These are phyloP conservation scores for Riparia riparia DNA, from an alignment of 2,113 vertebrate genomes.

Conservation along the genomic window DNA sequence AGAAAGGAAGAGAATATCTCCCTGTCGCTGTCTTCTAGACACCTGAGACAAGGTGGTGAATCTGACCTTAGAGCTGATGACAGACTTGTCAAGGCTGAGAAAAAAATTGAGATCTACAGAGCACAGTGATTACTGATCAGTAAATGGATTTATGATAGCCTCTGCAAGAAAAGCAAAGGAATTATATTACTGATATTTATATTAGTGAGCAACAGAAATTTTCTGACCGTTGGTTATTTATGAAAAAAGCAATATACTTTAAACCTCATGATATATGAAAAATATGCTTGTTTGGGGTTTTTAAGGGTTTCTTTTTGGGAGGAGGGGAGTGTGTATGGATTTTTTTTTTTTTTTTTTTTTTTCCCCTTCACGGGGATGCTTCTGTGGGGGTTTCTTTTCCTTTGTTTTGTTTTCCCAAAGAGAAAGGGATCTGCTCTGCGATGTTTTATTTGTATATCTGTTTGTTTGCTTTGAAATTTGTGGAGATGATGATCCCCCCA, in stretches of 20 bases:
- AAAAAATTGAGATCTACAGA: neutral
- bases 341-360: rapidly evolving
- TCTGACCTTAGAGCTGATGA: neutral
- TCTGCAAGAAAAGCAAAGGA: neutral
- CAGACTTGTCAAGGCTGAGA: neutral
- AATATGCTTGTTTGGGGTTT: neutral
- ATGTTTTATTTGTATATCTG: neutral
- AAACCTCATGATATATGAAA: neutral
- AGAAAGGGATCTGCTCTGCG: neutral
- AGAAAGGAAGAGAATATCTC: neutral
- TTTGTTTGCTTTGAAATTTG: neutral
- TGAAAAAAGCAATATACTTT: neutral
- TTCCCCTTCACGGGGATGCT: no score
- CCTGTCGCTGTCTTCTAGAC: neutral
- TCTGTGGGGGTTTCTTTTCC: rapidly evolving
- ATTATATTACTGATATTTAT: neutral
- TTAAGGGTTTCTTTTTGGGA: rapidly evolving
- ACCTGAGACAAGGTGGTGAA: neutral
- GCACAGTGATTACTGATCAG: neutral
- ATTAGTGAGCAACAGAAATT: neutral
- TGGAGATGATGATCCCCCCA: neutral
- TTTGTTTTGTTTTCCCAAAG: neutral
- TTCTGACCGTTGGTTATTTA: neutral
- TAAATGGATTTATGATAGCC: neutral
- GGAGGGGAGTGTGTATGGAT: rapidly evolving